A percentile compares a stretch with the other conserved stretches of the same genome.
Evolutionary conservation across 2,113 vertebrate genomes (phyloP).

Genomic region (Epinephelus cyanopodus): DNA sequence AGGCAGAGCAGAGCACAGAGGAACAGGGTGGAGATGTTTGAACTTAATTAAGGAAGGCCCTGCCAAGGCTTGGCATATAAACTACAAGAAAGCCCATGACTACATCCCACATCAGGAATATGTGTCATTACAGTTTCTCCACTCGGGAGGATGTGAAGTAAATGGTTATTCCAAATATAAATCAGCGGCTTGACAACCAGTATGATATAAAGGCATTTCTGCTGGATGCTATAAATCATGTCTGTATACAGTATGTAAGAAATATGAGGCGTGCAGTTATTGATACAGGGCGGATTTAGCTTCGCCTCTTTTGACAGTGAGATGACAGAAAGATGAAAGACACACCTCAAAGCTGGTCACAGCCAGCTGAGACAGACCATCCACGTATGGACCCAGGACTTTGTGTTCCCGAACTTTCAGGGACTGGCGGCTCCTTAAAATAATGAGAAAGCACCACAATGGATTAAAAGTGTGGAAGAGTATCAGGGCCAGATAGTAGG

Average conservation of each 20-base stretch:
- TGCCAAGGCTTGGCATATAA: slow-evolving; percentile 69
- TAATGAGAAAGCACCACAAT: neutral
- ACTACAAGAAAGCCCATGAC: slow-evolving; percentile 51
- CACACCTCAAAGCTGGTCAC: slow-evolving; percentile 95
- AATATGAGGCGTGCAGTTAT: slow-evolving; percentile 16
- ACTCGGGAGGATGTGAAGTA: slow-evolving; percentile 30
- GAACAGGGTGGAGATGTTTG: slow-evolving; percentile 77
- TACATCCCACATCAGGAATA: slow-evolving; percentile 54
- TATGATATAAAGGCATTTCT: slow-evolving; percentile 7
- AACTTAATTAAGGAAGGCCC: slow-evolving; percentile 70
- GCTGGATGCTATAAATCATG: slow-evolving; percentile 12
- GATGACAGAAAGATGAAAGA: slow-evolving; percentile 37
- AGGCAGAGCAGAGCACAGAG: slow-evolving; percentile 48
- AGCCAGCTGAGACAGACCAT: slow-evolving; percentile 96
- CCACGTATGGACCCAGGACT: slow-evolving; percentile 96
- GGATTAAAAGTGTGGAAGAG: no score
- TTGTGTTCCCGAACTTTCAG: slow-evolving; percentile 98
- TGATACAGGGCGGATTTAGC: slow-evolving; percentile 2
- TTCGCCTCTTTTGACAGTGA: neutral
- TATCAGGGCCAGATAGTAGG: no score
- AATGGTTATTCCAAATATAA: slow-evolving; percentile 26
- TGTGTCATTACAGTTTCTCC: slow-evolving; percentile 46
- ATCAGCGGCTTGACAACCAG: slow-evolving; percentile 13
- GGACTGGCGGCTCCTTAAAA: slow-evolving; percentile 91
- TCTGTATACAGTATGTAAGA: slow-evolving; percentile 9